Evolutionary conservation across 37 sponge, comb jelly and placozoan species (phyloP).

Genomic region (Beroe ovata): DNA sequence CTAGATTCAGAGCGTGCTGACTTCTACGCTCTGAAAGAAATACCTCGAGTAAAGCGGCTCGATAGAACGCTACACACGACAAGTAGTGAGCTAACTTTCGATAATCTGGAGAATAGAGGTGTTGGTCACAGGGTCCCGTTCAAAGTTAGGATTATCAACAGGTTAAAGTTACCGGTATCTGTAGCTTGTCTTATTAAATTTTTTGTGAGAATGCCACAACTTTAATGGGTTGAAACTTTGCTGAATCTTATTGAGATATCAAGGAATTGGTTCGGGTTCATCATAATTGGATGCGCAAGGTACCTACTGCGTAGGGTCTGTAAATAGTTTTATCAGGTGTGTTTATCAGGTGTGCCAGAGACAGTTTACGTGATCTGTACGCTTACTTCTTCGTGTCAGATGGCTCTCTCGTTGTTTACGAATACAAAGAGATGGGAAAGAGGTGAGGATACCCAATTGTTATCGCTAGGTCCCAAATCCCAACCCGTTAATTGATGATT

Average conservation of each 20-base stretch:
- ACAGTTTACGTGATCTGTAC: slow-evolving; percentile 42
- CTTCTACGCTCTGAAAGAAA: slow-evolving; percentile 63
- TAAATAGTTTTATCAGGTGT: background rate
- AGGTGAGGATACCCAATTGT: no score
- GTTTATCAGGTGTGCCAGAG: slow-evolving; percentile 51
- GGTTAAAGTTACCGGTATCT: no score
- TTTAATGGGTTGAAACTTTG: no score
- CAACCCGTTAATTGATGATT: no score
- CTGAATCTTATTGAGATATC: no score
- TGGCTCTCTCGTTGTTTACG: slow-evolving; percentile 28
- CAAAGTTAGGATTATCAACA: slow-evolving; percentile 11
- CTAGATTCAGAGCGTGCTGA: slow-evolving; percentile 20
- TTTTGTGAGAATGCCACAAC: no score
- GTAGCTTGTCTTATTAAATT: no score
- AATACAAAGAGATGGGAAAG: slow-evolving; percentile 56
- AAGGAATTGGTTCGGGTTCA: no score
- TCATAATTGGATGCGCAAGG: no score
- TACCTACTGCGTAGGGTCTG: no score
- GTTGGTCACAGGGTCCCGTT: background rate
- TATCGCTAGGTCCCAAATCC: no score
- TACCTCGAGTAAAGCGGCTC: slow-evolving; percentile 27
- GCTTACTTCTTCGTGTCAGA: slow-evolving; percentile 37
- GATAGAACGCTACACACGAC: slow-evolving; percentile 10
- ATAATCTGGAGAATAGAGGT: background rate
- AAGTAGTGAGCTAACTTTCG: slow-evolving; percentile 25